Base-by-base conservation (phyloP, 2,113 vertebrate species). In the Numenius arquata region DNA sequence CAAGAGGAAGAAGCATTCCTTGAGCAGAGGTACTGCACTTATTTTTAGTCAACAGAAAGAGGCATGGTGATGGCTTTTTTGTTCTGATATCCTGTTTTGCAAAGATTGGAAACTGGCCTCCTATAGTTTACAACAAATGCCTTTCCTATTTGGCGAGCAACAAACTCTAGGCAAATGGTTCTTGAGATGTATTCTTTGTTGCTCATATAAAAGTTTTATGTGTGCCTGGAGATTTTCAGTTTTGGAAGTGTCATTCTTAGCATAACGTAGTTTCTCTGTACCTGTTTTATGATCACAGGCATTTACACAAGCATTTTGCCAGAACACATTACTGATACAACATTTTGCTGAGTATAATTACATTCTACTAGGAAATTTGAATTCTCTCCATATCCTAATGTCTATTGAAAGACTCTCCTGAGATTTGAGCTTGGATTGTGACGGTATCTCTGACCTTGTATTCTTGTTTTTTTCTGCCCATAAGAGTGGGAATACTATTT, bases 331-430 rank as follows among this genome's bases (percentile, higher is more conserved):
- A 68, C 65, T 68, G 72, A 45, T 68, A 47, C 2, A 87, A 88
- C 32, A 67, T 91, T 78, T 87, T 94, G 16, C 82, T 96, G 68
- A 75, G 30, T 80, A 63, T 90, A 78, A 80, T 86, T 95, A 84
- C 52, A 50, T 90, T 96, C 85, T 86, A 70, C 40, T 91, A 73
- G 38, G 80, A 90, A 87, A 75, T 94, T 66, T 79, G 68, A 83
- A 61, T 85, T 72, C 65, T 80, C 41, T 77, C 50, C n/a, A 12
- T 79, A 76, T 90, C 52, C 22, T 97, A 89, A 66, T 85, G 38
- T 81, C 67, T 93, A 1, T 34, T 85, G 61, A 74, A 93, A 88
- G 65, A 77, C 61, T 94, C 65, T 90, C 78, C 38, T 82, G 76
- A 74, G 74, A 65, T 82, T 79, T 91, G 70, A 70, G 43, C 81